Evolutionary conservation across 1,140 invertebrate genomes (phyloP), one percentile per base, ranked within the genome.

Genomic region (Brevipalpus yothersi): DNA sequence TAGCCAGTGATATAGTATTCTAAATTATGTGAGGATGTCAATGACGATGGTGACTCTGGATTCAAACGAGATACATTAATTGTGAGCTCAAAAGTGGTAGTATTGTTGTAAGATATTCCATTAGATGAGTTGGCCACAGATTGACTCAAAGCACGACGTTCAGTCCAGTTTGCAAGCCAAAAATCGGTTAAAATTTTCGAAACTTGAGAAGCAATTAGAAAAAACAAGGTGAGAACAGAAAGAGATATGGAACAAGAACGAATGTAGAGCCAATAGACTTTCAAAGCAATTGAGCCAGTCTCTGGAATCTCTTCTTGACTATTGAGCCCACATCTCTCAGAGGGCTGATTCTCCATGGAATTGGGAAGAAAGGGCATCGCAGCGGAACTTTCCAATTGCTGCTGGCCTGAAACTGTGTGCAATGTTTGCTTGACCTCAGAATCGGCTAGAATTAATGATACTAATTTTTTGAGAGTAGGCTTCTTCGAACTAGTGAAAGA

Each of bases 191-290:
- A 56, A 4, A 68, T 60, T 56, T 63, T 64, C 15, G 64, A 53
- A 10, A 60, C 63, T 64, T 70, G 69, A 43, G 63, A 68, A 42
- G 53, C 42, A 17, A 67, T 55, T 15, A 68, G 74, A 17, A 77
- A 73, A 45, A 74, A 64, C 58, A 81, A 68, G 66, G 77, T 81
- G 17, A 76, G 53, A 58, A 74, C 41, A 17, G 70, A 75, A 58
- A 78, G 69, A 43, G 71, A 63, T 54, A 76, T 65, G 1, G 79
- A 79, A 65, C 80, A 81, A 17, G 80, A 75, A 56, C 71, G 73
- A 59, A 80, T 68, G 65, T 83, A 83, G 41, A 75, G 69, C 53
- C 77, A 62, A 70, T 82, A 83, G 54, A 81, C 76, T 63, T 71
- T 70, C 60, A 69, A 66, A 19, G 76, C 75, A 61, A 82, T 79